Conservation (phyloP, 2,888 invertebrate species). For the Scaptomyza reducta region DNA sequence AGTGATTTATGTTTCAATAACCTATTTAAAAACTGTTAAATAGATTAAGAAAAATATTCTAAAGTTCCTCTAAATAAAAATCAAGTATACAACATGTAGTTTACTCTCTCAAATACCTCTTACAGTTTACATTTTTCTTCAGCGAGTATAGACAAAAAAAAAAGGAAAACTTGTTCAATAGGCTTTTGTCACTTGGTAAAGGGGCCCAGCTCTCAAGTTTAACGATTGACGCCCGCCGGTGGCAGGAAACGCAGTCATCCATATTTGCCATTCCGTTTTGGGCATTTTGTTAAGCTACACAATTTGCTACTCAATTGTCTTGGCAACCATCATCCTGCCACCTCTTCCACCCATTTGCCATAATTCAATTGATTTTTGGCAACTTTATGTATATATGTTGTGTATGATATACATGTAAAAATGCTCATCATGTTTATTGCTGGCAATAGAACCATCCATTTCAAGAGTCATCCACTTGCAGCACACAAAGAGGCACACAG, state of each 20-base stretch:
- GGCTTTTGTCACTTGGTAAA: conserved; percentile 65
- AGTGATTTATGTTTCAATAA: background rate
- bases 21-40: background rate
- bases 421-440: conserved; percentile 66
- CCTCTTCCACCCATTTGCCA: conserved; percentile 36
- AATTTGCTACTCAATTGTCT: conserved; percentile 80
- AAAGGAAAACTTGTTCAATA: conserved; percentile 54
- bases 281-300: conserved; percentile 68
- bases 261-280: conserved; percentile 70
- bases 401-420: conserved; percentile 7
- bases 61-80: too few species aligned
- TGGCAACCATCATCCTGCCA: conserved; percentile 36
- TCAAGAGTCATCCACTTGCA: conserved; percentile 32
- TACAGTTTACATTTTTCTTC: background rate
- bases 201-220: background rate
- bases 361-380: conserved; percentile 76
- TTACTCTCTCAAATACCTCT: background rate
- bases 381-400: conserved; percentile 27
- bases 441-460: conserved; percentile 65
- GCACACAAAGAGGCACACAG: background rate
- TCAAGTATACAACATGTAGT: background rate
- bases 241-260: conserved; percentile 56
- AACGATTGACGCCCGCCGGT: conserved; percentile 13
- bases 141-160: conserved; percentile 29
- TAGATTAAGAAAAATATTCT: too few species aligned